Conservation (phyloP, 2,113 vertebrate species). For the Tragelaphus strepsiceros region DNA sequence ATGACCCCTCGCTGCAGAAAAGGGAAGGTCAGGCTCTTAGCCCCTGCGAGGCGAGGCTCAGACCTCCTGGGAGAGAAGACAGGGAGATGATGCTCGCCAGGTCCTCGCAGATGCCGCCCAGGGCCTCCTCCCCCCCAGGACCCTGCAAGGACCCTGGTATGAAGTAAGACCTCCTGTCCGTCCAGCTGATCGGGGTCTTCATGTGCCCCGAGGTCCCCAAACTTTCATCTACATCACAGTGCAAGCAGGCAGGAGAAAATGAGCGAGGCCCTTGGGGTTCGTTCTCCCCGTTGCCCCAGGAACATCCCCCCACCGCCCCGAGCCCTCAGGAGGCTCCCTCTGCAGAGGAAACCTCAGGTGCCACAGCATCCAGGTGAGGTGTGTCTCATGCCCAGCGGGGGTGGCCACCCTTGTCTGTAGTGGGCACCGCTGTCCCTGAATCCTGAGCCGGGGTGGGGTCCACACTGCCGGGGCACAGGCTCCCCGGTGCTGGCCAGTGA, state of each 20-base stretch:
- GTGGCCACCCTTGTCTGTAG: accelerated
- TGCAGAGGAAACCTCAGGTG: background rate
- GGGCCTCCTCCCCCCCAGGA: background rate
- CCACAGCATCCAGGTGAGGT: background rate
- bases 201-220: background rate
- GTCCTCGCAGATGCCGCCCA: background rate
- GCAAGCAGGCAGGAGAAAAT: background rate
- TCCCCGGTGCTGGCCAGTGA: background rate
- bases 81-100: background rate
- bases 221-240: background rate
- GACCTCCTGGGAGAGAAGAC: background rate
- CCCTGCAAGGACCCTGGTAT: background rate
- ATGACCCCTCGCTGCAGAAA: background rate
- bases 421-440: background rate
- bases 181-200: background rate
- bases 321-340: background rate
- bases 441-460: background rate
- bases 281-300: background rate
- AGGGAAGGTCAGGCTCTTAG: background rate
- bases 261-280: background rate
- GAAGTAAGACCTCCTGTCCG: background rate
- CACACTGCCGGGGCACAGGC: background rate
- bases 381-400: background rate
- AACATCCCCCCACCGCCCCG: background rate
- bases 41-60: background rate